A percentile compares a stretch with the other conserved stretches of the same genome.
Evolutionary conservation across 2,113 vertebrate species (phyloP).

Genomic region (Oxyruncus cristatus): DNA sequence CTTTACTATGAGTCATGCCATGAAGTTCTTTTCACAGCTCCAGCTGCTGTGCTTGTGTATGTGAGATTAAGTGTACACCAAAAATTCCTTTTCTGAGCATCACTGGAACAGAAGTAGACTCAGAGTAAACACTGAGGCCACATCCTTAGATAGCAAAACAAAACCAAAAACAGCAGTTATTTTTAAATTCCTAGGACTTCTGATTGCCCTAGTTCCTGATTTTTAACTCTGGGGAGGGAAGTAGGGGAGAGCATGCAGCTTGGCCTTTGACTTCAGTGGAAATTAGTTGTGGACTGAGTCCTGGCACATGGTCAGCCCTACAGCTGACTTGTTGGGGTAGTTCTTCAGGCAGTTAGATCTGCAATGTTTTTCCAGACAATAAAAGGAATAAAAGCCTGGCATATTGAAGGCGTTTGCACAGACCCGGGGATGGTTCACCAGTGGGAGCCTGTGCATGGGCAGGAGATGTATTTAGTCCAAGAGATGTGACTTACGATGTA

Average conservation of each 20-base stretch:
- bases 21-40: slow-evolving; percentile 4
- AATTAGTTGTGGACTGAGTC: neutral
- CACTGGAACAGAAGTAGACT: neutral
- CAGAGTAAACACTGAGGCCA: neutral
- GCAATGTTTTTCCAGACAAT: neutral
- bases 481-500: neutral
- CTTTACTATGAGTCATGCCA: neutral
- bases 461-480: neutral
- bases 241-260: neutral
- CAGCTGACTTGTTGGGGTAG: neutral
- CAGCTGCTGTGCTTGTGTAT: neutral
- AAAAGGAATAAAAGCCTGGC: neutral
- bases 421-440: neutral
- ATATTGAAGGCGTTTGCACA: neutral
- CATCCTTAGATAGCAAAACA: neutral
- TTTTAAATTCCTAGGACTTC: neutral
- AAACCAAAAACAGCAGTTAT: neutral
- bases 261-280: neutral
- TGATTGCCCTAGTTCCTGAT: neutral
- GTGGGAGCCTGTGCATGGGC: neutral
- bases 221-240: neutral
- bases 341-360: neutral
- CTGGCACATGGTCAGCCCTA: neutral
- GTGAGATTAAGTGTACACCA: neutral
- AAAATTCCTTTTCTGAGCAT: neutral